Conservation (phyloP, 2,888 invertebrate genomes). For the Lysandra bellargus region DNA sequence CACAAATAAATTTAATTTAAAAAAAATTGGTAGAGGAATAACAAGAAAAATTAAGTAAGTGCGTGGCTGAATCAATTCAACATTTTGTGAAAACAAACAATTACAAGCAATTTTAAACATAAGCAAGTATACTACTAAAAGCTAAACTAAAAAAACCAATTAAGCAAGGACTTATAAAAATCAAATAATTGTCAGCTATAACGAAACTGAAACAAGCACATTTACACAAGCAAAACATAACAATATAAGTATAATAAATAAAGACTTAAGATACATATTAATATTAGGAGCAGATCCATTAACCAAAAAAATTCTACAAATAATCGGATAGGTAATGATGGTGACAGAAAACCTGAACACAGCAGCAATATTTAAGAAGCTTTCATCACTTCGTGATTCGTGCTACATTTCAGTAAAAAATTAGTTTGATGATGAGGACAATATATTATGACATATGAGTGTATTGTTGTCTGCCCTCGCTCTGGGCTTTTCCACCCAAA, state of each 20-base stretch:
- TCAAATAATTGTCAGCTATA: neutral
- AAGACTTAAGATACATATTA: no score
- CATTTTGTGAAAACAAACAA: neutral
- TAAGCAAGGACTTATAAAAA: neutral
- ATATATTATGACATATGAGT: neutral
- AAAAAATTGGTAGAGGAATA: neutral
- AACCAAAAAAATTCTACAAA: no score
- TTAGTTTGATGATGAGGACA: neutral
- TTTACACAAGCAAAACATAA: neutral
- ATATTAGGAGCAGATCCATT: no score
- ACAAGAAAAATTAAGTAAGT: no score
- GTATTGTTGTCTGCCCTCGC: neutral
- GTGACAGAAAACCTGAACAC: neutral
- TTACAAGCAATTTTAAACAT: neutral
- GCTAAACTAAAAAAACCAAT: neutral
- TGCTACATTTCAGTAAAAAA: neutral
- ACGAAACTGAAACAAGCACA: neutral
- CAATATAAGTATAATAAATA: neutral
- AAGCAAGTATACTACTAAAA: neutral
- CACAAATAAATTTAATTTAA: neutral
- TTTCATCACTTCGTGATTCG: neutral
- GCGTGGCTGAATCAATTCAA: no score
- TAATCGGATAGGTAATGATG: neutral
- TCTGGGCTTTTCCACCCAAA: neutral
- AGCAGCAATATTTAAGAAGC: neutral